These are phyloP conservation scores for Acipenser oxyrinchus DNA, from an alignment of 2,797 vertebrate genomes.

Conservation along the genomic window DNA sequence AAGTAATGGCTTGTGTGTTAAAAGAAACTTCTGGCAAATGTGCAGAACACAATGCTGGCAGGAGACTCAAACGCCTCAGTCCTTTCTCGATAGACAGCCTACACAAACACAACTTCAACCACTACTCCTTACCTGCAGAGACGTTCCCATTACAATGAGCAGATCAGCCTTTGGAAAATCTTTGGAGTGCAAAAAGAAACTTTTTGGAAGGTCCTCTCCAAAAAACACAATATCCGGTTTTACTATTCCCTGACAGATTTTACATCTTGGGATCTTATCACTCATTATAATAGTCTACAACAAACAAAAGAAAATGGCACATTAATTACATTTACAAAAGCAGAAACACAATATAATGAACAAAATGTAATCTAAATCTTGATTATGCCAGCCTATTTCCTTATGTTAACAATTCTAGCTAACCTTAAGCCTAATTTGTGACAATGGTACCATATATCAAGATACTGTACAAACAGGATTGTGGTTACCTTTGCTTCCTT, in stretches of 20 bases:
- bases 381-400: too few species aligned
- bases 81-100: too few species aligned
- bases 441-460: neutral
- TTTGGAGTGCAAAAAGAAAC: slow-evolving; percentile 57
- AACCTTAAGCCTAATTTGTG: neutral
- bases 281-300: slow-evolving; percentile 51
- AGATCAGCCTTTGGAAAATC: slow-evolving; percentile 70
- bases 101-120: too few species aligned
- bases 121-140: slow-evolving; percentile 50
- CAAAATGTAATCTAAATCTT: too few species aligned
- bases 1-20: too few species aligned
- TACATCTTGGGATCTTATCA: slow-evolving; percentile 51
- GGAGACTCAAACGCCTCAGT: too few species aligned
- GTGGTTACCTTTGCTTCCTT: slow-evolving; percentile 62
- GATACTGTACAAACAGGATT: neutral
- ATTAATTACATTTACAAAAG: too few species aligned
- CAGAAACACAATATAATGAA: neutral
- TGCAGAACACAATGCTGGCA: too few species aligned
- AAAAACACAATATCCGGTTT: slow-evolving; percentile 72
- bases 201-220: slow-evolving; percentile 67
- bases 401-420: too few species aligned
- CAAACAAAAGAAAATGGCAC: neutral
- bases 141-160: slow-evolving; percentile 70
- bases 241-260: slow-evolving; percentile 61
- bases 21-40: too few species aligned